These are phyloP conservation scores for Axea sp. DNA, from an alignment of 2,888 invertebrate genomes.

Conservation along the genomic window DNA sequence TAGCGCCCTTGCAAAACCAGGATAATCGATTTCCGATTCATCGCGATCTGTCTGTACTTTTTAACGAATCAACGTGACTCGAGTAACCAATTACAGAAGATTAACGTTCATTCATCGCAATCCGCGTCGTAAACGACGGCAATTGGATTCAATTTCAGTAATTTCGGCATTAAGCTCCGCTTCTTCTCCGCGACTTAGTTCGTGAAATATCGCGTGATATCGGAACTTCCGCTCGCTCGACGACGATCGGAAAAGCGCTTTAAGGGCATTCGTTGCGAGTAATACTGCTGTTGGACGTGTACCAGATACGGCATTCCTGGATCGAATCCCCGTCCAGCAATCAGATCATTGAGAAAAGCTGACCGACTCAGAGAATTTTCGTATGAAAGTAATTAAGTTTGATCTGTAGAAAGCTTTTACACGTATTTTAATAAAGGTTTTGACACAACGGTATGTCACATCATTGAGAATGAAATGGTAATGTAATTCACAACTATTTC, in stretches of 20 bases:
- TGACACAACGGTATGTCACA: background rate
- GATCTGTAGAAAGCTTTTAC: conserved; percentile 13
- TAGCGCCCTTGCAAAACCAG: conserved; percentile 18
- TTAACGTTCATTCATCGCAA: conserved; percentile 65
- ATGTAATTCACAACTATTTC: too few relatives aligned
- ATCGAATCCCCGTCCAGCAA: conserved; percentile 12
- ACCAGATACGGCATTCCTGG: conserved; percentile 48
- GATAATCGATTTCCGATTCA: conserved; percentile 57
- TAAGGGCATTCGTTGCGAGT: conserved; percentile 37
- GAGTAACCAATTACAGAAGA: conserved; percentile 64
- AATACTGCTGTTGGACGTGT: conserved; percentile 45
- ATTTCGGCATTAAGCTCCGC: conserved; percentile 65
- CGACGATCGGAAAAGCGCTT: conserved; percentile 56
- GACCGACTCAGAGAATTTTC: conserved; percentile 30
- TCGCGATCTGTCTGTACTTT: conserved; percentile 44
- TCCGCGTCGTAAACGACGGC: conserved; percentile 55
- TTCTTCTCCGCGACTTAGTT: conserved; percentile 59
- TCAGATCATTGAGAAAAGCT: conserved; percentile 4
- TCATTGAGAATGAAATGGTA: too few relatives aligned
- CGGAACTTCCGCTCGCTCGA: conserved; percentile 48
- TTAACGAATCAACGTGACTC: conserved; percentile 59
- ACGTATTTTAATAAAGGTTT: conserved; percentile 25
- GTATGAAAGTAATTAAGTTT: conserved; percentile 37
- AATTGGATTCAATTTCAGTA: conserved; percentile 67
- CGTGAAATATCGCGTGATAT: conserved; percentile 60